Evolutionary conservation across 1,140 invertebrate species (phyloP).

Genomic region (Drosophila neocordata): DNA sequence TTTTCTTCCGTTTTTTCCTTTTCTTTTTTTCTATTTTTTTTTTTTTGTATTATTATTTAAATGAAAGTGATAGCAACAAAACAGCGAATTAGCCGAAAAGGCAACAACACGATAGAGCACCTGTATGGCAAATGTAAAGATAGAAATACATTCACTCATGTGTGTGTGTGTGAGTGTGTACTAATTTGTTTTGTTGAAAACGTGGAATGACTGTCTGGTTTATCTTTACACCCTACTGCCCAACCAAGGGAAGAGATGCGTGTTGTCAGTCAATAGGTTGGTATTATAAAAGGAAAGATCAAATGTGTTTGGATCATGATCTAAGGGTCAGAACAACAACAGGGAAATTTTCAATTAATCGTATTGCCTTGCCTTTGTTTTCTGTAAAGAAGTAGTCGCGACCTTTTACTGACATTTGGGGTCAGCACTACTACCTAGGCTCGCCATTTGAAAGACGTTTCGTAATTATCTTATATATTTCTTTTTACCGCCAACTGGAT

Average conservation of each 20-base stretch:
- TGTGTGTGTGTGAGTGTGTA: background rate
- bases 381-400: background rate
- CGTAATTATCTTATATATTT: constrained; percentile 42
- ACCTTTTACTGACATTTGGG: constrained; percentile 11
- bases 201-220: background rate
- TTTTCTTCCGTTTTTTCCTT: constrained; percentile 8
- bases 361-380: background rate
- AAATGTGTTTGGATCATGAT: constrained; percentile 4
- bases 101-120: constrained; percentile 20
- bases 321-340: background rate
- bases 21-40: background rate
- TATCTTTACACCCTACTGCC: background rate
- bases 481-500: constrained; percentile 13
- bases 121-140: constrained; percentile 10
- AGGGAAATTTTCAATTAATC: constrained; percentile 1
- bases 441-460: constrained; percentile 8
- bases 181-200: constrained; percentile 6
- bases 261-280: background rate
- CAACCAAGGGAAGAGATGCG: too few species aligned
- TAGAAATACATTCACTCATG: background rate
- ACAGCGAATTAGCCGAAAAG: constrained; percentile 43
- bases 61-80: constrained; percentile 60
- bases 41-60: constrained; percentile 47
- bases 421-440: background rate
- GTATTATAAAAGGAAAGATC: background rate